Percentiles rank a stretch among this genome's conserved stretches.
Evolutionary conservation across 2,113 vertebrate species (phyloP).

Genomic region (Craseonycteris thonglongyai): DNA sequence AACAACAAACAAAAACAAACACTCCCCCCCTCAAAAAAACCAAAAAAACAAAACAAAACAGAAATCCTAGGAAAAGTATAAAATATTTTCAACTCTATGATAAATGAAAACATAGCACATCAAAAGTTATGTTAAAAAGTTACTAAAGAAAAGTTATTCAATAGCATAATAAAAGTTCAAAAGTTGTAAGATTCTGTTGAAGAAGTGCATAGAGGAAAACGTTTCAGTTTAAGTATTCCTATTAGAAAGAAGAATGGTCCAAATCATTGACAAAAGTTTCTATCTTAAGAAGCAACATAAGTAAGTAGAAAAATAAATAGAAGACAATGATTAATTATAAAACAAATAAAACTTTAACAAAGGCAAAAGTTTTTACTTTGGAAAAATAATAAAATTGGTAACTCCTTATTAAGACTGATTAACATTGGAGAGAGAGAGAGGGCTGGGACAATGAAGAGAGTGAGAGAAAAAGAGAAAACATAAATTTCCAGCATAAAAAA

Average conservation of each 20-base stretch:
- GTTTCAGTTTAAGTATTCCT: neutral
- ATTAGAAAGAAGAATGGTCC: neutral
- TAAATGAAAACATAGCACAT: neutral
- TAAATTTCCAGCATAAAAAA: neutral
- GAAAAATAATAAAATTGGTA: neutral
- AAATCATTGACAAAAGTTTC: neutral
- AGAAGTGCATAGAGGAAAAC: neutral
- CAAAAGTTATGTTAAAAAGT: neutral
- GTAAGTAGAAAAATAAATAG: neutral
- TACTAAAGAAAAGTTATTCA: neutral
- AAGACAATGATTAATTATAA: neutral
- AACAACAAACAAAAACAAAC: too few relatives aligned
- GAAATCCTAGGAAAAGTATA: neutral
- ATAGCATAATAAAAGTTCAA: neutral
- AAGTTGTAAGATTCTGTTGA: neutral
- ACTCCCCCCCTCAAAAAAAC: too few relatives aligned
- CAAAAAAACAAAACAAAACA: too few relatives aligned
- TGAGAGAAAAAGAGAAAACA: neutral
- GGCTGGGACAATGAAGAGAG: neutral
- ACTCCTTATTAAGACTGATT: neutral
- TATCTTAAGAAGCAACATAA: neutral
- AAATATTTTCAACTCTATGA: neutral
- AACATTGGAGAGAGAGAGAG: neutral
- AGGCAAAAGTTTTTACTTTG: neutral
- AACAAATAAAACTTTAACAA: neutral